Percentiles rank a stretch among this genome's conserved stretches.
Evolutionary conservation across 2,113 vertebrate species (phyloP).

Genomic region (Charina bottae): DNA sequence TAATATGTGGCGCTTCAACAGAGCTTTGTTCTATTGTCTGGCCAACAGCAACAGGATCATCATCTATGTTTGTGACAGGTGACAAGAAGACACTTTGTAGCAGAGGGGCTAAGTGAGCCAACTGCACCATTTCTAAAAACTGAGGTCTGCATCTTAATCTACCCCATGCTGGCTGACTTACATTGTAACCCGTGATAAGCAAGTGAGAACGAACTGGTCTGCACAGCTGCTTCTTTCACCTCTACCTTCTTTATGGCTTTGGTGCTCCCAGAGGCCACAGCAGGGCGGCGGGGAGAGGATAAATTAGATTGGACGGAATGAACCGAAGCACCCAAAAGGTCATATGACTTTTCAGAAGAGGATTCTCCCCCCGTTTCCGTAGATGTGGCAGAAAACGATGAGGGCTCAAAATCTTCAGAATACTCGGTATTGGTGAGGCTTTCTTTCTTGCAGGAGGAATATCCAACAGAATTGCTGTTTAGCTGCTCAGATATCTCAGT

Average conservation of each 20-base stretch:
- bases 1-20: conserved; percentile 70
- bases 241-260: neutral
- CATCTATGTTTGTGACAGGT: conserved; percentile 48
- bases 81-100: neutral
- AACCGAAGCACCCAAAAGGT: fast-evolving
- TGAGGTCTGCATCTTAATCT: neutral
- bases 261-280: fast-evolving
- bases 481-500: conserved; percentile 77
- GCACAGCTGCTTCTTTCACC: conserved; percentile 77
- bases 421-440: conserved; percentile 44
- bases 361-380: neutral
- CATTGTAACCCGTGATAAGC: conserved; percentile 68
- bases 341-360: fast-evolving
- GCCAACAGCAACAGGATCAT: conserved; percentile 25
- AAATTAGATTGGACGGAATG: neutral
- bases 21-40: conserved; percentile 52
- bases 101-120: neutral
- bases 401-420: conserved; percentile 71
- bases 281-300: fast-evolving
- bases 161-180: conserved; percentile 61
- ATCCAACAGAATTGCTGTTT: conserved; percentile 36
- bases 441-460: fast-evolving
- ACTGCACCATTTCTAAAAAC: no score
- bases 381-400: neutral
- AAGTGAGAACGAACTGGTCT: conserved; percentile 72